These are phyloP conservation scores for Pristis pectinata DNA, from an alignment of 2,797 vertebrate genomes.

Conservation along the genomic window DNA sequence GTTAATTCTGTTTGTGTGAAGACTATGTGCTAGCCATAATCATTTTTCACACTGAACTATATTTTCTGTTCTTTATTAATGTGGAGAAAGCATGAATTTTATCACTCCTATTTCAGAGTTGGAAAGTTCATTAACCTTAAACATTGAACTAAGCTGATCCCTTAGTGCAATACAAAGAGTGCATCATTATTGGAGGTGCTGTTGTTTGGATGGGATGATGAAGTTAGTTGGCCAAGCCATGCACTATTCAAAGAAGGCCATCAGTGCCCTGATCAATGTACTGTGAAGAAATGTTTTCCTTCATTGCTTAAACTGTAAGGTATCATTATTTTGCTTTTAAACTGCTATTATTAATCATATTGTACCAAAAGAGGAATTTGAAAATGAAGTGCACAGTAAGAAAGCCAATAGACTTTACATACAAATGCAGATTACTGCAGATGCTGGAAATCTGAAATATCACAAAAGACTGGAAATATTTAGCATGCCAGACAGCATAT, in stretches of 20 bases:
- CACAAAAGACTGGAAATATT: no score
- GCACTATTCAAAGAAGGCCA: background rate
- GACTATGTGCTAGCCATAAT: background rate
- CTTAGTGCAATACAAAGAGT: background rate
- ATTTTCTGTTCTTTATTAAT: background rate
- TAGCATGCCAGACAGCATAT: no score
- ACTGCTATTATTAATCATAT: background rate
- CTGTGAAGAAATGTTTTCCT: no score
- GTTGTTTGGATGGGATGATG: background rate
- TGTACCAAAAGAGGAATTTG: background rate
- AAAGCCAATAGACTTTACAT: background rate
- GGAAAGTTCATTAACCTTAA: background rate
- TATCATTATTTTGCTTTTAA: background rate
- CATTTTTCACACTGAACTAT: background rate
- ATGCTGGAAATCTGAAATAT: no score
- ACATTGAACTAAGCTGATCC: background rate
- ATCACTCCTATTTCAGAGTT: background rate
- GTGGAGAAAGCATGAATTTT: background rate
- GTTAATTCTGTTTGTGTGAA: background rate
- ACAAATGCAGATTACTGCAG: no score
- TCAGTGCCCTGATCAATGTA: background rate
- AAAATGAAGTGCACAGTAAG: background rate
- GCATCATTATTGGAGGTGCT: background rate
- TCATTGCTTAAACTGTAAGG: background rate
- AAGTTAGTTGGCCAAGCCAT: background rate